Evolutionary conservation across 2,888 invertebrate genomes (phyloP), one percentile per base, ranked within the genome.

Genomic region (Ormyrus labotus): DNA sequence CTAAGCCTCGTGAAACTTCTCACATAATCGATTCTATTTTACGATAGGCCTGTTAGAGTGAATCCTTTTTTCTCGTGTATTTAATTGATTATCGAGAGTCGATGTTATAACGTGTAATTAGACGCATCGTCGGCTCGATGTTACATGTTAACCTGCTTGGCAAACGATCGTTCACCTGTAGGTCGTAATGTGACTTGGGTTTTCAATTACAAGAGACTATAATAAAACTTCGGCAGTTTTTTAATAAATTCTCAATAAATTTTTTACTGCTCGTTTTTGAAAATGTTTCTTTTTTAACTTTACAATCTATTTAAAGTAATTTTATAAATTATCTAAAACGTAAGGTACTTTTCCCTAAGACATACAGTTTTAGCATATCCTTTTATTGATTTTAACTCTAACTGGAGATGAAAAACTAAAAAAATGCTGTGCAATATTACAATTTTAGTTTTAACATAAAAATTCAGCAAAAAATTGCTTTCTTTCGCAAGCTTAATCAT

Each of bases 71-170:
- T 68, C 19, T 61, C 9, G 10, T 51, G 3, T 6, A 4, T 50
- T 48, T 34, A 55, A 65, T 74, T 65, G 74, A 74, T 74, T 74
- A 58, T 73, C 65, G 50, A 61, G 45, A 48, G 34, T 47, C 51
- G 55, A 19, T 67, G 51, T 9, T 60, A 60, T 45, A 68, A 47
- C n/a, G 68, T 47, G 53, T 61, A 65, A 74, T 74, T 74, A 64
- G 51, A n/a, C 60, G 70, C 58, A 55, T 34, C 19, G 19, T 50
- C 51, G 11, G n/a, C 47, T 9, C 19, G 19, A 9, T 10, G 10
- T 9, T 6, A 34, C 34, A 34, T 34, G 34, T 34, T 34, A 34
- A 34, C 34, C 34, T 34, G 34, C 34, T 34, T 34, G 34, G 34
- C 34, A 34, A 34, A 34, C 34, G 34, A 34, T 34, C 34, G 34